phyloP scores from a whole-genome alignment of 2,888 invertebrate genomes.

The Abrostola triplasia region DNA sequence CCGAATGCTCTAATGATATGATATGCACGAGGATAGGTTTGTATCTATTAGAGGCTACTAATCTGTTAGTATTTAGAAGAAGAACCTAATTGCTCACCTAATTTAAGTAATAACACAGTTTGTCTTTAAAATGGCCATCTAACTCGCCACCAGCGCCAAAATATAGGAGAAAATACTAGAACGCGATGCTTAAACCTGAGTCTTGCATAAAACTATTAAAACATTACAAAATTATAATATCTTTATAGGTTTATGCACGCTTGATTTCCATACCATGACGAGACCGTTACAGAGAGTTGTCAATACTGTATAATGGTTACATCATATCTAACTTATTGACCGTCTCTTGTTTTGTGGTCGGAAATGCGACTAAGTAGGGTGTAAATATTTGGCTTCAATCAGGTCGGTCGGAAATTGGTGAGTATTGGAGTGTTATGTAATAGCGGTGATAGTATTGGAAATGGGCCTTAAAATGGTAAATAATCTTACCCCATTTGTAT shows the following conservation, averaged over 20 bases:
- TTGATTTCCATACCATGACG: slow-evolving; percentile 1
- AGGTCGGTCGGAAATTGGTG: neutral
- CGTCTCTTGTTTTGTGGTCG: neutral
- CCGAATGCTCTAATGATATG: too few species aligned
- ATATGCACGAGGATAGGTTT: too few species aligned
- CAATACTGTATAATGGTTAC: neutral
- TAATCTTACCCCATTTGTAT: too few species aligned
- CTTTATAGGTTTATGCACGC: slow-evolving; percentile 2
- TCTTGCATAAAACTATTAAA: neutral
- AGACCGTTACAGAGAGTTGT: neutral
- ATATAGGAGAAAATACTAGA: neutral
- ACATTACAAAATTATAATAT: neutral
- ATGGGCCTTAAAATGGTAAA: too few species aligned
- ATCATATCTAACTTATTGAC: neutral
- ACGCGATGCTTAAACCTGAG: neutral
- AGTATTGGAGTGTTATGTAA: neutral
- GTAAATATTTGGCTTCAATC: neutral
- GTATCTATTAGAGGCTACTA: too few species aligned
- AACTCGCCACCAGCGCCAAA: neutral
- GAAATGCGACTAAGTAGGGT: too few species aligned
- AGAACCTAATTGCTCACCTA: too few species aligned
- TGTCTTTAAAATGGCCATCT: neutral
- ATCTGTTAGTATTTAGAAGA: too few species aligned
- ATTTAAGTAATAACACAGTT: neutral
- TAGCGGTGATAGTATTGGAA: too few species aligned